Base-by-base conservation (phyloP, 1,140 invertebrate genomes). In the Drosophila fuyamai region DNA sequence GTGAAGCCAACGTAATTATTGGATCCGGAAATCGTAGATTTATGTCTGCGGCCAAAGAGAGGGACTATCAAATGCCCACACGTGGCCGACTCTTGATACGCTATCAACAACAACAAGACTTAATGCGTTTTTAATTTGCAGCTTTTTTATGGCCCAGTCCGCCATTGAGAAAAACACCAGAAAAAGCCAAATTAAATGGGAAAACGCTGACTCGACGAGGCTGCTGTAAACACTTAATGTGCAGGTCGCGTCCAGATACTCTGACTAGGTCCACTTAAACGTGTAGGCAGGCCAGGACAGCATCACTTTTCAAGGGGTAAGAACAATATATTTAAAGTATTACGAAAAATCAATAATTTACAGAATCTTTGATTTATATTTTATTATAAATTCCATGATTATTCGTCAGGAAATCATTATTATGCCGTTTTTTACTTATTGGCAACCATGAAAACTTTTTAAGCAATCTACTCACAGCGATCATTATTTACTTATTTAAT, bases 41-140 rank as follows among this genome's bases (percentile, higher is more conserved):
- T 76, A 79, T 79, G 65, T 53, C 36, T 56, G 16, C 40, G 14
- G 67, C 36, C 38, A 47, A 9, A 23, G 8, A 43, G 10, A 44
- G 48, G 51, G 47, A 29, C 82, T 70, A 66, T 81, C 68, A 75
- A 75, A 35, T 63, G 78, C 14, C 78, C 68, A 71, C 74, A 73
- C 71, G 71, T 76, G 79, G 68, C 41, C 79, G 57, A 36, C 74
- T 78, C 58, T 44, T 73, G 66, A 73, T 72, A 65, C 73, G 29
- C 23, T 23, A 23, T 23, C 23, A 23, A 23, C 23, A 58, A 36
- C 68, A 46, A 62, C 78, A 32, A 50, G 80, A 76, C 73, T 81
- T 82, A 88, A 85, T 85, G 82, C 46, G 79, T 71, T 85, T 85
- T 85, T 85, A 82, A 85, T 82, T 82, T 76, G 75, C 59, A 86